Base-by-base conservation (phyloP, 2,113 vertebrate genomes). In the Phalacrocorax aristotelis region DNA sequence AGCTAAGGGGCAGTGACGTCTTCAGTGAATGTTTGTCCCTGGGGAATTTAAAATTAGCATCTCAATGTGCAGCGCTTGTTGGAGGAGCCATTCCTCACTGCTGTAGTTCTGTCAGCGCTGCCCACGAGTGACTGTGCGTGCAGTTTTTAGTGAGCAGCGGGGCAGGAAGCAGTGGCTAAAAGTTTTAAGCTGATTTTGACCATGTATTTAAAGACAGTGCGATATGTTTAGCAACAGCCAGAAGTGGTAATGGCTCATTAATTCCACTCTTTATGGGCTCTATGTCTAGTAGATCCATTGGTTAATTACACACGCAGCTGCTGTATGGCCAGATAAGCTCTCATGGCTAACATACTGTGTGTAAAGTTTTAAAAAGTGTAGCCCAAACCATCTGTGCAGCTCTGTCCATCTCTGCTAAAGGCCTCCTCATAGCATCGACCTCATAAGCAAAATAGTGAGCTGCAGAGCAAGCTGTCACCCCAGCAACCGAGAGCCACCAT, bases 21-120 rank as follows among this genome's bases (percentile, higher is more conserved):
- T 64, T 81, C 6, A 76, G 49, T 32, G 61, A 89, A 92, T 8
- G 13, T 87, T 94, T 95, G 91, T 85, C 93, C 89, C 70, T 42
- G 70, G 66, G 91, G 66, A 82, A 76, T 71, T 85, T 76, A 95
- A 95, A 93, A 94, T 96, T 30, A 82, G 83, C 90, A 84, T 36
- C 49, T 7, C 70, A 75, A 64, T 54, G 60, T 1, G 15, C 61
- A 84, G 61, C 17, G 86, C 83, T 71, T 71, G 80, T 55, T 44
- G 29, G 55, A 77, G 64, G 26, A 72, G 70, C 77, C 62, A 12
- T 49, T 93, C 91, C 51, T 72, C 32, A 11, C 0, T 87, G 80
- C 42, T 42, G 72, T 68, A 55, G 69, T 42, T 36, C 46, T 36
- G 80, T 65, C 76, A 66, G 70, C 0, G 0, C 52, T 65, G 52